phyloP scores from a whole-genome alignment of 2,113 vertebrate species.

The Agapornis roseicollis region DNA sequence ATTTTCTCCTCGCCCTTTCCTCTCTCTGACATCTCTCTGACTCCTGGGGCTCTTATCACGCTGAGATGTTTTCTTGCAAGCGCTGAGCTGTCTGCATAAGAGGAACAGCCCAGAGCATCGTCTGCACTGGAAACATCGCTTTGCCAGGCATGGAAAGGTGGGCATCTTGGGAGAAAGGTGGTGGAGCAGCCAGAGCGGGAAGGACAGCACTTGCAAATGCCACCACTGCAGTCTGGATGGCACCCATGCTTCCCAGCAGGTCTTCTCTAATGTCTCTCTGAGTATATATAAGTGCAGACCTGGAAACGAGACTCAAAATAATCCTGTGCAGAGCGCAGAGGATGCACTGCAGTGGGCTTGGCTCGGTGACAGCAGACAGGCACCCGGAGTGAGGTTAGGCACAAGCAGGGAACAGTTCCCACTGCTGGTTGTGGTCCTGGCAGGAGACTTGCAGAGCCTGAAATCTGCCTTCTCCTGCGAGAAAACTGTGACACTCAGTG shows the following conservation, averaged over 20 bases:
- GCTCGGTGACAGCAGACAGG: not conserved
- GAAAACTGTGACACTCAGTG: not conserved
- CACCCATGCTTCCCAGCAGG: not conserved
- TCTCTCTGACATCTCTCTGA: not conserved
- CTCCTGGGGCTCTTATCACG: not conserved
- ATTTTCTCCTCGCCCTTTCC: not conserved
- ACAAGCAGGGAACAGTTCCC: not conserved
- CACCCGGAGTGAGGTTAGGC: not conserved
- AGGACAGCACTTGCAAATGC: accelerated
- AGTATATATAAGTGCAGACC: not conserved
- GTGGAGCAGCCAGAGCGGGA: accelerated
- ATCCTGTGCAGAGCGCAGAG: not conserved
- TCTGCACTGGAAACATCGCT: not conserved
- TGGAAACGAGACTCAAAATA: not conserved
- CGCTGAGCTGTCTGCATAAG: not conserved
- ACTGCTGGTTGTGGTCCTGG: not conserved
- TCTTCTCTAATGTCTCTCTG: not conserved
- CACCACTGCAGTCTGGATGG: not conserved
- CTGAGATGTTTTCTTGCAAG: not conserved
- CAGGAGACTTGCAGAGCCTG: not conserved
- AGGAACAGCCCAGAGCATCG: not conserved
- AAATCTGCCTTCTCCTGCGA: not conserved
- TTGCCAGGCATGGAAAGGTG: not conserved
- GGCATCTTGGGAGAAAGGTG: not conserved
- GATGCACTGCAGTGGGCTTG: not conserved